Evolutionary conservation across 2,888 invertebrate genomes (phyloP), one percentile per base, ranked within the genome.

Genomic region (Catocala nupta): DNA sequence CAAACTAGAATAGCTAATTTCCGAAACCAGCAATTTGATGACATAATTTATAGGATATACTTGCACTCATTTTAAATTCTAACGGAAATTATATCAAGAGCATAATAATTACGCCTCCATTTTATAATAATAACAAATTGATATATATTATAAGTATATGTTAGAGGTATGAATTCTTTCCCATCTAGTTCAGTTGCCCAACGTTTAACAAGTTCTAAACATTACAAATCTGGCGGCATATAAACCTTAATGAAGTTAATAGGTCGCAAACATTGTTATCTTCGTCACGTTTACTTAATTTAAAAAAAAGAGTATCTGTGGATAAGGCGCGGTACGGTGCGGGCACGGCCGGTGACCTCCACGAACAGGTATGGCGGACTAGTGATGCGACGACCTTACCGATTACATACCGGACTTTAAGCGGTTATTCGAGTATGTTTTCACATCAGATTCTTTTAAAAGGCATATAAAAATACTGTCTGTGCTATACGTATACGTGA

Each of bases 331-430:
- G 70, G 62, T 68, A 73, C 70, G 70, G 74, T 63, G 69, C 76
- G 65, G 75, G 67, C 64, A 59, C 73, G 78, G 74, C 74, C 81
- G 76, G 75, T 72, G 78, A 81, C 81, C 81, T 81, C 77, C 56
- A 59, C 76, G 65, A 77, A 81, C 83, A 76, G 78, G 80, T 81
- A 78, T 71, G 68, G 78, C 67, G 58, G 47, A 55, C 13, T 63
- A 77, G 69, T 69, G 71, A 73, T 68, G 68, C 34, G 70, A 51
- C 61, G 51, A 66, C 60, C 50, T 50, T 66, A 60, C 33, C 59
- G 63, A 67, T 65, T 47, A 8, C 16, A 25, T 0, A 47, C 8
- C 16, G 47, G 47, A 47, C 47, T 42, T 48, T 6, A 49, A 39
- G 5, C 16, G 16, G n/a, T 49, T 34, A 8, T 11, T 16, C 16